Percentiles rank a stretch among this genome's conserved stretches.
phyloP scores from a whole-genome alignment of 2,113 vertebrate species.

The Macroglossus sobrinus region DNA sequence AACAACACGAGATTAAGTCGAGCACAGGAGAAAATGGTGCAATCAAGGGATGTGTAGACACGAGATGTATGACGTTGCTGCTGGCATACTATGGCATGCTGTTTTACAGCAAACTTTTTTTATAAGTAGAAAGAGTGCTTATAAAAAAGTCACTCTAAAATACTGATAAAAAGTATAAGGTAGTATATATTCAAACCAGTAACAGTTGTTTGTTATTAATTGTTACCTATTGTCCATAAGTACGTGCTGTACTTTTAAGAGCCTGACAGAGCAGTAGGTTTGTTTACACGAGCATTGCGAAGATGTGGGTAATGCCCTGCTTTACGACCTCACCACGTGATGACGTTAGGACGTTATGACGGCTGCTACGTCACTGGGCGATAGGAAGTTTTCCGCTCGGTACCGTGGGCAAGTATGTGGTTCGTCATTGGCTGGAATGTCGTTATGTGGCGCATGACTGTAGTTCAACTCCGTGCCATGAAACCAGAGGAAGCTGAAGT shows the following conservation, averaged over 20 bases:
- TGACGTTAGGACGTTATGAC: background rate
- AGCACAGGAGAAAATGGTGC: background rate
- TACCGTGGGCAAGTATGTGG: accelerated
- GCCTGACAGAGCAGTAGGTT: too few relatives aligned
- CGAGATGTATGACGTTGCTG: background rate
- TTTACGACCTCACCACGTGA: background rate
- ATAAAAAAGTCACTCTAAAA: too few relatives aligned
- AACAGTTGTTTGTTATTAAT: background rate
- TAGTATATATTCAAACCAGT: background rate
- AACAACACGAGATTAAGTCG: background rate
- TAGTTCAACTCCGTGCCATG: background rate
- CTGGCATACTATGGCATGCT: accelerated
- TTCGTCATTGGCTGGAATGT: background rate
- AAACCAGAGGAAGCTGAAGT: background rate
- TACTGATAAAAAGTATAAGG: background rate
- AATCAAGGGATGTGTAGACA: background rate
- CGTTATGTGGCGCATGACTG: background rate
- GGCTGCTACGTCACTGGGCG: accelerated
- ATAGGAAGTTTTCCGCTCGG: background rate
- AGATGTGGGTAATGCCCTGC: background rate
- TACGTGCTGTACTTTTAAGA: background rate
- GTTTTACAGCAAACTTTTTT: background rate
- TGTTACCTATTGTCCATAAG: too few relatives aligned
- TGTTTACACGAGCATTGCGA: background rate
- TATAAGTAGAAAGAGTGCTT: background rate